Conservation (phyloP, 2,797 vertebrate genomes). For the Hozukius guyotensis region DNA sequence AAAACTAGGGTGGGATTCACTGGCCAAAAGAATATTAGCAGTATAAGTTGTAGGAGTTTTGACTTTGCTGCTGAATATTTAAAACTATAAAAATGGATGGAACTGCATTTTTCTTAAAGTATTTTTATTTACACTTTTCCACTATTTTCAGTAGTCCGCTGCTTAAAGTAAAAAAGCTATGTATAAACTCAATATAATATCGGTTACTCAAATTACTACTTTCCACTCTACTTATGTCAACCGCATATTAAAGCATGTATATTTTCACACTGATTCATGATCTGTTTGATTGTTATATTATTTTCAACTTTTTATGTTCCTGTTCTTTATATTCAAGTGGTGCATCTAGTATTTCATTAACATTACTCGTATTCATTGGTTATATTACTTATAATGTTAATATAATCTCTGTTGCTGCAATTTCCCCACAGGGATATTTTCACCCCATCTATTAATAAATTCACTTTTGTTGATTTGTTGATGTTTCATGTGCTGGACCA, state of each 20-base stretch:
- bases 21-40: background rate
- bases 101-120: background rate
- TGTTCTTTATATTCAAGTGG: background rate
- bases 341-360: background rate
- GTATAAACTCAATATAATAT: background rate
- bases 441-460: background rate
- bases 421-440: background rate
- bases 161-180: background rate
- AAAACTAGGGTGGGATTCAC: background rate
- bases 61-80: constrained; percentile 15
- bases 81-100: background rate
- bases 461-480: background rate
- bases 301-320: background rate
- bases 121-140: background rate
- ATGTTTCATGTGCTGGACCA: background rate
- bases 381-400: background rate
- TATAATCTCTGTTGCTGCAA: background rate
- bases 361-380: background rate
- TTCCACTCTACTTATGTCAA: background rate
- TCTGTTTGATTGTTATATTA: background rate
- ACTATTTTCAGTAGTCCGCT: background rate
- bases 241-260: background rate
- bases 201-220: background rate
- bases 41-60: background rate
- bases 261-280: constrained; percentile 9